Evolutionary conservation across 92 coral and sea anemone species (phyloP).

Genomic region (Phenganax subtilis): DNA sequence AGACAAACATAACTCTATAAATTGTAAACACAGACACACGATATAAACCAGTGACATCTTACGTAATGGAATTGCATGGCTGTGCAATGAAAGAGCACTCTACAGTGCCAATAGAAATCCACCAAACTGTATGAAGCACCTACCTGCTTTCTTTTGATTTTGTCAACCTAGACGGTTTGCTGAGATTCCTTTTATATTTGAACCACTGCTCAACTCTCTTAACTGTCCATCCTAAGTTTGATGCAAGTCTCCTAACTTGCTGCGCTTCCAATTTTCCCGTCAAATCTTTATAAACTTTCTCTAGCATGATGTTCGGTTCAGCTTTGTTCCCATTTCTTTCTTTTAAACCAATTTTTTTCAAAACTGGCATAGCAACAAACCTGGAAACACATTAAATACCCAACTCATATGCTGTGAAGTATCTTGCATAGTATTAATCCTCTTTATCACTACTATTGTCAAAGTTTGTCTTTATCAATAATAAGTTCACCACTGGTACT

Average conservation of each 20-base stretch:
- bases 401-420: not conserved
- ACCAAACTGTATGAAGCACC: not conserved
- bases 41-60: too few species aligned
- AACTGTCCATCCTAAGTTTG: slow-evolving; percentile 91
- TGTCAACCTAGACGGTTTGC: slow-evolving; percentile 69
- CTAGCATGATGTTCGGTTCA: slow-evolving; percentile 75
- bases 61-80: too few species aligned
- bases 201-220: slow-evolving; percentile 85
- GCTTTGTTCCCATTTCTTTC: slow-evolving; percentile 31
- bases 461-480: too few species aligned
- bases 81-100: not conserved
- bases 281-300: slow-evolving; percentile 86
- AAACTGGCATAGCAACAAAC: slow-evolving; percentile 76
- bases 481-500: too few species aligned
- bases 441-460: too few species aligned
- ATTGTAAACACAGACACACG: too few species aligned
- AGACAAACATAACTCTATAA: too few species aligned
- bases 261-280: slow-evolving; percentile 69
- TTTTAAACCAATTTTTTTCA: slow-evolving; percentile 66
- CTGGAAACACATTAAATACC: slow-evolving; percentile 36
- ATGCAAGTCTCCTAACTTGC: slow-evolving; percentile 74
- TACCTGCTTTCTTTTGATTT: slow-evolving; percentile 72
- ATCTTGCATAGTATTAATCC: too few species aligned
- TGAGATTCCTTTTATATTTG: slow-evolving; percentile 66
- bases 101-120: not conserved